A percentile compares a stretch with the other conserved stretches of the same genome.
Conservation (phyloP, 2,113 vertebrate genomes). For the Rhea americana region DNA sequence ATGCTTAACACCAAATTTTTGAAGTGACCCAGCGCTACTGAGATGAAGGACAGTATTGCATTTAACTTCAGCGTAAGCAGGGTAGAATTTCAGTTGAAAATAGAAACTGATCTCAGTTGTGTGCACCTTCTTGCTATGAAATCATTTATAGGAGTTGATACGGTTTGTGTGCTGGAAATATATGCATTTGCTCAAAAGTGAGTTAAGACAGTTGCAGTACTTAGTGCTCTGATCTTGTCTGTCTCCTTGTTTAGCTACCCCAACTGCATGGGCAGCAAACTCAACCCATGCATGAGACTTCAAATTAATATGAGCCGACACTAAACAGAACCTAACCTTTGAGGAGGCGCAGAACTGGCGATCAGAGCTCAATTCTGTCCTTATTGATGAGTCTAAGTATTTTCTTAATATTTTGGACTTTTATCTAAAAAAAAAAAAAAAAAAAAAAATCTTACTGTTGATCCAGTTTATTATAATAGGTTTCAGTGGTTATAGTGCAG, state of each 20-base stretch:
- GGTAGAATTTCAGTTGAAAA: background rate
- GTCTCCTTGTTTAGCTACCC: background rate
- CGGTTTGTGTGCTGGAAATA: background rate
- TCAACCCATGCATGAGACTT: background rate
- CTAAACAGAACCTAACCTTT: conserved; percentile 50
- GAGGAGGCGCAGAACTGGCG: background rate
- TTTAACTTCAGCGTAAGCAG: background rate
- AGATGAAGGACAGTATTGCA: background rate
- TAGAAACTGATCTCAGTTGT: background rate
- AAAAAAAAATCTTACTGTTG: background rate
- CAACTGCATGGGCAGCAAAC: background rate
- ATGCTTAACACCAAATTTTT: background rate
- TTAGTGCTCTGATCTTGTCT: background rate
- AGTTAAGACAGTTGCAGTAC: background rate
- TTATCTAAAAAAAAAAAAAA: background rate
- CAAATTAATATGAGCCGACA: conserved; percentile 42
- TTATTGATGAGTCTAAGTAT: conserved; percentile 1
- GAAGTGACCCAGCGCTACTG: background rate
- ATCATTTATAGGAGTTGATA: background rate
- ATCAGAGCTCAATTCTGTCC: background rate
- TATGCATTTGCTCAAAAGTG: background rate
- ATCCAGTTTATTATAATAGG: background rate
- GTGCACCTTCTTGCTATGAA: background rate
- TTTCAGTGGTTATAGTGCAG: background rate
- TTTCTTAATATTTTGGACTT: conserved; percentile 10